phyloP scores from a whole-genome alignment of 2,797 vertebrate genomes.

The Limosa lapponica region DNA sequence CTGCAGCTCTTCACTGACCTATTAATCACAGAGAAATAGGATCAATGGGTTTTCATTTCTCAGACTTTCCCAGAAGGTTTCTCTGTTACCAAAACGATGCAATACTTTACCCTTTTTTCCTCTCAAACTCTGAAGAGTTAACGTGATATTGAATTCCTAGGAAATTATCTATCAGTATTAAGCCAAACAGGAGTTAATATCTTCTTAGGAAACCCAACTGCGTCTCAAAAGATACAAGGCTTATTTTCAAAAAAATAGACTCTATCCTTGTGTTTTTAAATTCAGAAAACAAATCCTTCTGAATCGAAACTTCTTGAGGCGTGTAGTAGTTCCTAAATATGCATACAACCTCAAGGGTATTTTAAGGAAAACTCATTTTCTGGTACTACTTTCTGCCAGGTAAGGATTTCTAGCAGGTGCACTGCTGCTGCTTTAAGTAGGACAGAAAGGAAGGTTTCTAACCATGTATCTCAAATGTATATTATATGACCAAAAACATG shows the following conservation, averaged over 20 bases:
- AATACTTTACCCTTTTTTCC: fast-evolving
- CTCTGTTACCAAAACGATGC: not conserved
- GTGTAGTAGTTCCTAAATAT: not conserved
- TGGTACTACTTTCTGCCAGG: not conserved
- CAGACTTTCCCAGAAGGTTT: not conserved
- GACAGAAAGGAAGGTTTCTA: not conserved
- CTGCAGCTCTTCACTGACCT: not conserved
- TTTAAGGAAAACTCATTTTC: not conserved
- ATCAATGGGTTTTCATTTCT: not conserved
- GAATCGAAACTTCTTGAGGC: not conserved
- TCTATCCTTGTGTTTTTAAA: not conserved
- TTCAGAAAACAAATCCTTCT: not conserved
- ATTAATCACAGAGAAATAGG: not conserved
- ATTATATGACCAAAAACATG: not conserved
- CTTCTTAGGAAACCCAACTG: not conserved
- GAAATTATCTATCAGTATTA: not conserved
- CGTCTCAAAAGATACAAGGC: not conserved
- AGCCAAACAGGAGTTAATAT: not conserved
- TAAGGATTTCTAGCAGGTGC: not conserved
- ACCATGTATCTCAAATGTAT: not conserved
- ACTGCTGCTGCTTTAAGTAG: not conserved
- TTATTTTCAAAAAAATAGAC: not conserved
- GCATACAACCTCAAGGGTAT: not conserved
- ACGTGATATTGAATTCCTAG: not conserved
- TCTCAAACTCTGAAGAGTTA: not conserved